Evolutionary conservation across 92 coral and sea anemone genomes (phyloP).

Genomic region (Epizoanthus fatuus): DNA sequence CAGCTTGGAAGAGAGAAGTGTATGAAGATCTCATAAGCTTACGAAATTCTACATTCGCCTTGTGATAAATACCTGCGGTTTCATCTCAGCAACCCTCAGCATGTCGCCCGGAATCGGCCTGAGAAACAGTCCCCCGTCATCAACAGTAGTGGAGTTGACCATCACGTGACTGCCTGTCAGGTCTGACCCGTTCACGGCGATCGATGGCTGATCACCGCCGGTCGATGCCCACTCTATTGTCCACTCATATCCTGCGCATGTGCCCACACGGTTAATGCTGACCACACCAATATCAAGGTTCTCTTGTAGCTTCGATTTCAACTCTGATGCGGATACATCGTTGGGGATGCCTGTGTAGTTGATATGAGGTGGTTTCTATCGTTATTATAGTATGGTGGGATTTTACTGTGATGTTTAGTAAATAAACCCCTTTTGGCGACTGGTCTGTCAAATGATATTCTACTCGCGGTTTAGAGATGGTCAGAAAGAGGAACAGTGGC

Average conservation of each 20-base stretch:
- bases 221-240: constrained; percentile 83
- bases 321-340: constrained; percentile 68
- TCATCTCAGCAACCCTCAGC: constrained; percentile 76
- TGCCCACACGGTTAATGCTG: constrained; percentile 64
- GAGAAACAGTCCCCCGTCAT: constrained; percentile 89
- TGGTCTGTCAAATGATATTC: no score
- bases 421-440: no score
- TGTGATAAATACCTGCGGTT: constrained; percentile 75
- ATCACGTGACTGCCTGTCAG: constrained; percentile 78
- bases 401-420: background rate
- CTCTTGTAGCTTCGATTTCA: constrained; percentile 70
- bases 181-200: constrained; percentile 72
- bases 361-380: background rate
- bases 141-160: constrained; percentile 44
- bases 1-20: background rate
- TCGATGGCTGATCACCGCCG: constrained; percentile 84
- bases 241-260: constrained; percentile 81
- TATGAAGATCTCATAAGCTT: background rate
- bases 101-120: constrained; percentile 92
- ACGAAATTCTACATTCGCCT: background rate
- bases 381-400: background rate
- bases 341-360: constrained; percentile 61
- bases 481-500: no score
- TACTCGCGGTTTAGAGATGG: no score
- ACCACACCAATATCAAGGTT: constrained; percentile 80